Evolutionary conservation across 2,797 vertebrate genomes (phyloP).

Genomic region (Sebastes matsubarae): DNA sequence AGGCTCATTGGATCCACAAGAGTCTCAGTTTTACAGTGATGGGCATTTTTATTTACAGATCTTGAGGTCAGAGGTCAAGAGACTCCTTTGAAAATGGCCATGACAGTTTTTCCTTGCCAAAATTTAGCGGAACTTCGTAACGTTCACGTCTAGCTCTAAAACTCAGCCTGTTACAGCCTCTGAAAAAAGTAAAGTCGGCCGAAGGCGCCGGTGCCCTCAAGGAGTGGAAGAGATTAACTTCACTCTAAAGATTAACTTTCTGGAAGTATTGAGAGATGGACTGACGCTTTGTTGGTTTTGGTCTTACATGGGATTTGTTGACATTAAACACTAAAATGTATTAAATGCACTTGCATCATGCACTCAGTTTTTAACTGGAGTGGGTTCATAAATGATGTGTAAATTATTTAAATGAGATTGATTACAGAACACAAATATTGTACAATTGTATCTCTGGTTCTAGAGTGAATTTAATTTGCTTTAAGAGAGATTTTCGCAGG

Average conservation of each 20-base stretch:
- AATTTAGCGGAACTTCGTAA: no score
- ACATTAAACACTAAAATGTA: not conserved
- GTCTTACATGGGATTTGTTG: not conserved
- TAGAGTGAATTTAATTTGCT: not conserved
- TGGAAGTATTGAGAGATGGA: not conserved
- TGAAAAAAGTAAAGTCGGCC: no score
- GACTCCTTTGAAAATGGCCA: no score
- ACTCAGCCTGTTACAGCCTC: no score
- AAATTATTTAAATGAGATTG: not conserved
- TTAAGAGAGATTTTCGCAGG: not conserved
- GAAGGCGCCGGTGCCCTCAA: no score
- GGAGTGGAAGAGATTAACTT: not conserved
- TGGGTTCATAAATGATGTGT: not conserved
- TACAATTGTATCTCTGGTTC: not conserved
- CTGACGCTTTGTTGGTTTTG: not conserved
- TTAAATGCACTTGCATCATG: not conserved
- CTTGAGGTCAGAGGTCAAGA: no score
- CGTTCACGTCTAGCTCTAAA: no score
- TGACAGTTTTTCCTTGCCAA: no score
- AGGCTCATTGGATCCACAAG: no score
- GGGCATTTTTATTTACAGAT: no score
- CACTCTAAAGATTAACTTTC: not conserved
- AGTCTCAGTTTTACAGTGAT: no score
- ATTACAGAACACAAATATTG: not conserved
- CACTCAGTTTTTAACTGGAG: not conserved